Percentiles rank a stretch among this genome's conserved stretches.
phyloP scores from a whole-genome alignment of 1,140 invertebrate species.

The Aphaenogaster floridana region DNA sequence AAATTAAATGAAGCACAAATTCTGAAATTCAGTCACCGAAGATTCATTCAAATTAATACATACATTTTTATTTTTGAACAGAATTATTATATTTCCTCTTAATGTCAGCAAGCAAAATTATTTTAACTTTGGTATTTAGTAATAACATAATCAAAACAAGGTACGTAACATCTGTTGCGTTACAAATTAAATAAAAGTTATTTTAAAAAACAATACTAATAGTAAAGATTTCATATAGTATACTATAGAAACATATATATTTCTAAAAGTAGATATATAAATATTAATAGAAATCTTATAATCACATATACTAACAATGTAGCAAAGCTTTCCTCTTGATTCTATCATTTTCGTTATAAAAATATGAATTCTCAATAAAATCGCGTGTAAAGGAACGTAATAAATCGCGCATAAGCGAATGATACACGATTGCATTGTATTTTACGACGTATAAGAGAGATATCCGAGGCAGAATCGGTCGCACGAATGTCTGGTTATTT shows the following conservation, averaged over 20 bases:
- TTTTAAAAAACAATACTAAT: background rate
- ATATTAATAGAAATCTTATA: slow-evolving; percentile 13
- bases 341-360: slow-evolving; percentile 4
- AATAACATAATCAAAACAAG: background rate
- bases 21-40: background rate
- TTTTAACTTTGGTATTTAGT: background rate
- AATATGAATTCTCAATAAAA: background rate
- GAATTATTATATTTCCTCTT: background rate
- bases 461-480: slow-evolving; percentile 43
- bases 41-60: slow-evolving; percentile 16
- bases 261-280: background rate
- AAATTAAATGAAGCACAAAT: slow-evolving; percentile 5
- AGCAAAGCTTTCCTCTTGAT: background rate
- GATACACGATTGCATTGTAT: background rate
- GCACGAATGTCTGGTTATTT: slow-evolving; percentile 69
- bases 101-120: background rate
- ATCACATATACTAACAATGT: background rate
- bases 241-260: background rate
- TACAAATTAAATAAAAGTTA: slow-evolving; percentile 1
- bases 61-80: slow-evolving; percentile 5
- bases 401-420: background rate
- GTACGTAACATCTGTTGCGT: background rate
- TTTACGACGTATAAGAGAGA: slow-evolving; percentile 19
- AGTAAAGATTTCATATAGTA: slow-evolving; percentile 12
- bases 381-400: background rate